A percentile compares a stretch with the other conserved stretches of the same genome.
Conservation (phyloP, 2,888 invertebrate species). For the Spatulosminthurus flaviceps region DNA sequence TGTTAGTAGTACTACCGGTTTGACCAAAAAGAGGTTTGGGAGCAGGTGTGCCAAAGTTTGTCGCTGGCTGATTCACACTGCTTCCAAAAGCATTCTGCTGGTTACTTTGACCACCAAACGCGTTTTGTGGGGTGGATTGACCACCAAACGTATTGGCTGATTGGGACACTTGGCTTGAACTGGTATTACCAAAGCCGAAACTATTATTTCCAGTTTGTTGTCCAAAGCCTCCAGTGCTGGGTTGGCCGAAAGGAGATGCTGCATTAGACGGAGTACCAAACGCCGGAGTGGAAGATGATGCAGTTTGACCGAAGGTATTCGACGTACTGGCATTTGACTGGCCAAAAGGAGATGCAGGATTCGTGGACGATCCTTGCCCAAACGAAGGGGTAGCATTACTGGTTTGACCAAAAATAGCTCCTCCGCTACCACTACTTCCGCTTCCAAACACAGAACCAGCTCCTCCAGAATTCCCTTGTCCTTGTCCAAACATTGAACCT, state of each 20-base stretch:
- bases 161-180: neutral
- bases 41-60: neutral
- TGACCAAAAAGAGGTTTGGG: constrained; percentile 23
- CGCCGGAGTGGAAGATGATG: neutral
- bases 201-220: neutral
- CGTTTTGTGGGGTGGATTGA: neutral
- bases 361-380: neutral
- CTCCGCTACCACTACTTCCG: neutral
- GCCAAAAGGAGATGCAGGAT: constrained; percentile 32
- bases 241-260: constrained; percentile 25
- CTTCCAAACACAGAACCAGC: neutral
- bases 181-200: neutral
- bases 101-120: neutral
- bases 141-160: neutral
- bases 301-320: constrained; percentile 19
- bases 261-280: constrained; percentile 27
- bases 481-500: constrained; percentile 24
- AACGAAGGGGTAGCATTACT: neutral
- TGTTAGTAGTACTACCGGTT: neutral
- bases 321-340: neutral
- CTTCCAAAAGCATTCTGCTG: neutral
- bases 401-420: constrained; percentile 22
- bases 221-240: neutral
- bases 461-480: neutral
- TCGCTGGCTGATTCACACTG: neutral